Percentiles rank a stretch among this genome's conserved stretches.
Conservation (phyloP, 2,113 vertebrate species). For the Bos indicus region DNA sequence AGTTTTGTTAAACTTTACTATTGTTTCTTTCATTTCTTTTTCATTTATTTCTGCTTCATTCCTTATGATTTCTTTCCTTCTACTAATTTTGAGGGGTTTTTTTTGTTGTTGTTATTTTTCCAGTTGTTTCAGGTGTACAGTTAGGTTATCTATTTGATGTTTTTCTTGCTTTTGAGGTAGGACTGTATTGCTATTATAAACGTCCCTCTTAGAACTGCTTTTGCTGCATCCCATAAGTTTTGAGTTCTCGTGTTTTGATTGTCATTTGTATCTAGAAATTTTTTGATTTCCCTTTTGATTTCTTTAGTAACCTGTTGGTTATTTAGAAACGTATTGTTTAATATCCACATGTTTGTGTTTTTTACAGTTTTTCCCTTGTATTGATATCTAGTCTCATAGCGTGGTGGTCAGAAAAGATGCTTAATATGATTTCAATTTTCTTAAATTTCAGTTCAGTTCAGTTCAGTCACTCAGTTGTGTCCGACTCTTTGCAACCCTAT, state of each 20-base stretch:
- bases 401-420: accelerated
- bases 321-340: not conserved
- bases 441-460: not conserved
- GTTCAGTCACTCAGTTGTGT: too few species aligned
- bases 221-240: not conserved
- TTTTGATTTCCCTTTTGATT: not conserved
- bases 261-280: not conserved
- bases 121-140: not conserved
- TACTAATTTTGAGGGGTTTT: not conserved
- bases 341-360: not conserved
- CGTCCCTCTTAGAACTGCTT: not conserved
- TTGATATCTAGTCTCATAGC: not conserved
- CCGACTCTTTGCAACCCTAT: too few species aligned
- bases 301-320: not conserved
- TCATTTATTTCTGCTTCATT: not conserved
- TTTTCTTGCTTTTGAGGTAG: not conserved
- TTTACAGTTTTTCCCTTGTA: not conserved
- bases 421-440: not conserved
- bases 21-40: not conserved
- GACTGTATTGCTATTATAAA: not conserved
- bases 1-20: not conserved
- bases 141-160: not conserved
- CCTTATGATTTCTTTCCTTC: not conserved
- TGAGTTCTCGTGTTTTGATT: not conserved
- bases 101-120: not conserved